phyloP scores from a whole-genome alignment of 2,888 invertebrate species.

The Aphodius granarius region DNA sequence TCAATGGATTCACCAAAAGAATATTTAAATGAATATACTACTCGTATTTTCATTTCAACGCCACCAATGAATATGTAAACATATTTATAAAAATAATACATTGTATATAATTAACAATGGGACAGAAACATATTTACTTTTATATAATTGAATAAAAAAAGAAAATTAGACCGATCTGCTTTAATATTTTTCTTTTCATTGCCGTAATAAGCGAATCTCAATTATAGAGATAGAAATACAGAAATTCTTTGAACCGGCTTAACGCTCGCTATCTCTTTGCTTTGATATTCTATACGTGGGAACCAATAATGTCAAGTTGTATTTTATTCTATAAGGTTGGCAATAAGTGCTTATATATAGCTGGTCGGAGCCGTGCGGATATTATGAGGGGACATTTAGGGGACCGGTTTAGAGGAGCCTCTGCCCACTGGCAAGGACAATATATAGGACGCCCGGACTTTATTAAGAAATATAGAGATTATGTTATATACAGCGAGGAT shows the following conservation, averaged over 20 bases:
- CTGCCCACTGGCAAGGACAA: constrained; percentile 27
- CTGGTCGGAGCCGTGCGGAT: constrained; percentile 29
- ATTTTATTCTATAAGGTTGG: constrained; percentile 33
- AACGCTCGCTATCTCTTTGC: neutral
- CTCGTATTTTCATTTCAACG: too few relatives aligned
- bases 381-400: constrained; percentile 17
- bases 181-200: neutral
- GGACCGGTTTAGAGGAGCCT: constrained; percentile 29
- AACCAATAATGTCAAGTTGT: constrained; percentile 27
- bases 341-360: constrained; percentile 36
- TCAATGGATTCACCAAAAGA: neutral
- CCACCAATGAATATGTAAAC: too few relatives aligned
- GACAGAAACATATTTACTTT: too few relatives aligned
- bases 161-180: too few relatives aligned
- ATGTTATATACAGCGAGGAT: constrained; percentile 11
- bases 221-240: neutral
- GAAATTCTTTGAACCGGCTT: neutral
- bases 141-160: too few relatives aligned
- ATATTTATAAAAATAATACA: too few relatives aligned
- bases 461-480: constrained; percentile 36
- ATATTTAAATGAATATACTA: neutral
- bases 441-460: constrained; percentile 31
- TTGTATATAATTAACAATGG: too few relatives aligned
- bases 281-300: constrained; percentile 19
- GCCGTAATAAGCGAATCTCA: neutral